Evolutionary conservation across 2,888 invertebrate species (phyloP), one percentile per base, ranked within the genome.

Genomic region (Dione juno): DNA sequence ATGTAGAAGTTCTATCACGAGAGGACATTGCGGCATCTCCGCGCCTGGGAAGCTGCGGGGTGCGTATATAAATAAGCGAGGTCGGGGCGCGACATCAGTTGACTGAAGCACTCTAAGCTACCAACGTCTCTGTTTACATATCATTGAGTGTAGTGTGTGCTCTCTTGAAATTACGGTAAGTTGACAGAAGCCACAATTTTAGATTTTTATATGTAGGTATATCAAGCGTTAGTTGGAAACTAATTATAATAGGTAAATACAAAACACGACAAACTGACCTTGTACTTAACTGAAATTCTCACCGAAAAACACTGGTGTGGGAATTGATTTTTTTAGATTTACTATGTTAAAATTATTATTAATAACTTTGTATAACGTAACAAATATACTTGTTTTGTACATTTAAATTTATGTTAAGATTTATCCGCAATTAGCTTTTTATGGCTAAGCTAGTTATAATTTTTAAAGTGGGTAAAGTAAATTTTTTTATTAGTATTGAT

Each of bases 71-170:
- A 88, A 81, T 76, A 79, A 79, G 79, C 79, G 81, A 80, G 77
- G 81, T 76, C 83, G 82, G 87, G 89, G 86, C 88, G 87, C 85
- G 80, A 79, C 82, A 90, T 79, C 92, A 92, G 91, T 92, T 83
- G 82, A 80, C 79, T 71, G 70, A 68, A 77, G 76, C 76, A 59
- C 85, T 80, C 81, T 79, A 82, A 84, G 80, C 81, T 81, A 83
- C 83, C 81, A 84, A 84, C 85, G 84, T 84, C 84, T 70, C 59
- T 13, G 59, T 70, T 61, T 61, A 45, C 14, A 68, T 61, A 65
- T 66, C 57, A 58, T 43, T 54, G 19, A 57, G 73, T 73, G 70
- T 70, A 65, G 73, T 70, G 72, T 73, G 73, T 73, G 70, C 52
- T 64, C 63, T 65, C 35, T 59, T 45, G 50, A 48, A 63, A 48